Evolutionary conservation across 2,888 invertebrate genomes (phyloP), one percentile per base, ranked within the genome.

Genomic region (Leptopilina syphax): DNA sequence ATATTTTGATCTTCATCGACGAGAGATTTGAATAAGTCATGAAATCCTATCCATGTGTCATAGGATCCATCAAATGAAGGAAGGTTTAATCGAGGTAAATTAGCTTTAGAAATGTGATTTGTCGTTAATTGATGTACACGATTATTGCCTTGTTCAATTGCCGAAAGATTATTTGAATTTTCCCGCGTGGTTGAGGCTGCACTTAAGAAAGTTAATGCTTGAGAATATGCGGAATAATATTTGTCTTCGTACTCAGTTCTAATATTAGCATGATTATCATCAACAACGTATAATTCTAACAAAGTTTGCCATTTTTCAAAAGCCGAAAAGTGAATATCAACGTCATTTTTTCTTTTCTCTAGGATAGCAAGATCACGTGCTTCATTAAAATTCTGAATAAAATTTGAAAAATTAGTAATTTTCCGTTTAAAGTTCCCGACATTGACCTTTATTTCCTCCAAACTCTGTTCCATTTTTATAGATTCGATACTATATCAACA

Each of bases 1-100:
- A 77, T 78, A 81, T 83, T 13, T 3, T 63, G 41, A 73, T 84
- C 82, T 13, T 78, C 66, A 34, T 81, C 79, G 27, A 84, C 80
- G 10, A 82, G 60, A 24, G 84, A 73, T 68, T 70, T 73, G 27
- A 82, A 84, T 54, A 79, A 65, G 44, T 84, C 84, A 24, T 79
- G 70, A 47, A 84, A 83, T 12, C 70, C 57, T 44, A 77, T 41
- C 82, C 83, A 83, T 13, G 73, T 66, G 8, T 79, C 81, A 27
- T 77, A 83, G 9, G 65, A 60, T 12, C 79, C 84, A 60, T 80
- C 67, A 65, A 84, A 84, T 13, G 54, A 70, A 34, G 82, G 83
- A 50, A 84, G 60, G 18, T 73, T 78, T 41, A 84, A 65, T 18
- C 47, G 73, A 5, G 82, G 82, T 13, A 82, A 70, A 63, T 68